Evolutionary conservation across 2,888 invertebrate species (phyloP), one percentile per base, ranked within the genome.

Genomic region (Orthonychiurus folsomi): DNA sequence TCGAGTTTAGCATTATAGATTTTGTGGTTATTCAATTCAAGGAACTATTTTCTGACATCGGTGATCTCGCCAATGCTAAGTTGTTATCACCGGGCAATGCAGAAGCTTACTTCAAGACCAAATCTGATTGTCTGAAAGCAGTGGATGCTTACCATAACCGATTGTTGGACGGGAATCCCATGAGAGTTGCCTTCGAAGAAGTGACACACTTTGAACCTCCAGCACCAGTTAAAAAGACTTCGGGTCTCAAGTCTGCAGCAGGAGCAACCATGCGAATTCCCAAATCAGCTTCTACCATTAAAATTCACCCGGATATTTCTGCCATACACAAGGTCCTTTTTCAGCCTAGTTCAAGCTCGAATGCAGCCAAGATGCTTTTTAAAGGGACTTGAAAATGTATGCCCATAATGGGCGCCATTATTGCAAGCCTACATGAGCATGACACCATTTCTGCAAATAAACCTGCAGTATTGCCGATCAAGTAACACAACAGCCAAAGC

Each of bases 31-130:
- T 59, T 5, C 24, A 59, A 59, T 48, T 50, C 5, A 9, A 37
- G 89, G 95, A 95, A 78, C 80, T 95, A 55, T 94, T 95, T 80
- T 92, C 92, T 74, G 93, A 93, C 76, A 87, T 94, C 66, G 94
- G 94, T 0, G 87, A 89, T 55, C 81, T 94, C 75, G 79, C 88
- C 62, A 87, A 88, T 69, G 92, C 92, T 0, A 84, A 88, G 72
- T 80, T 94, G 72, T 87, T 92, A 18, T 84, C 91, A 54, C 86
- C 88, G 0, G 94, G 94, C 1, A 87, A 87, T 1, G 94, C 93
- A 0, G 93, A 94, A 79, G 93, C 94, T 1, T 88, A 93, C 70
- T 94, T 92, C 77, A 86, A 87, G 74, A 85, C 85, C 54, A 81
- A 88, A 69, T 86, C 87, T 71, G 91, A 93, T 78, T 94, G 94